Conservation (phyloP, 2,888 invertebrate species). For the Nymphalis urticae region DNA sequence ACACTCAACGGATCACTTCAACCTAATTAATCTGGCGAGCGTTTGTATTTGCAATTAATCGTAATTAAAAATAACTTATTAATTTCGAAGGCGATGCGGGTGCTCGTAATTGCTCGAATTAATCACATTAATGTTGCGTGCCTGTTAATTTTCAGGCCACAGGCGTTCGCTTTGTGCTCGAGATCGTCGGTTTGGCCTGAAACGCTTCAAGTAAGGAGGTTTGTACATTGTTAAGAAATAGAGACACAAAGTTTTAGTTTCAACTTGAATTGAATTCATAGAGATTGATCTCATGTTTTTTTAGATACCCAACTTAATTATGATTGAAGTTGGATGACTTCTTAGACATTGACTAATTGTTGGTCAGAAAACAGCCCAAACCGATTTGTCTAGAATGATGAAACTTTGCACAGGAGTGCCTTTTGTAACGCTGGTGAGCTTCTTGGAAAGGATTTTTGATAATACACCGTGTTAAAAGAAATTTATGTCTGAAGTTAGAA, state of each 20-base stretch:
- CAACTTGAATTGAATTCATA: background rate
- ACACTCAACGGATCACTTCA: conserved; percentile 51
- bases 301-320: no score
- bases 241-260: background rate
- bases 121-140: conserved; percentile 77
- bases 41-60: conserved; percentile 65
- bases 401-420: no score
- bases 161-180: conserved; percentile 64
- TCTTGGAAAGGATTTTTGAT: no score
- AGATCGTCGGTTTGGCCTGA: conserved; percentile 44
- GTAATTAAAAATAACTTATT: conserved; percentile 81
- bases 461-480: no score
- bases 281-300: no score
- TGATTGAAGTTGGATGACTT: no score
- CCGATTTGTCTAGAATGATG: no score
- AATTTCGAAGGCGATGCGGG: conserved; percentile 60
- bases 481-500: no score
- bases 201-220: conserved; percentile 30
- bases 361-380: no score
- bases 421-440: no score
- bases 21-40: conserved; percentile 54
- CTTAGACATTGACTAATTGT: no score
- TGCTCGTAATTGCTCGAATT: conserved; percentile 71
- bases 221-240: conserved; percentile 16
- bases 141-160: conserved; percentile 71